Base-by-base conservation (phyloP, 1,140 invertebrate species). In the Eufriesea mexicana region DNA sequence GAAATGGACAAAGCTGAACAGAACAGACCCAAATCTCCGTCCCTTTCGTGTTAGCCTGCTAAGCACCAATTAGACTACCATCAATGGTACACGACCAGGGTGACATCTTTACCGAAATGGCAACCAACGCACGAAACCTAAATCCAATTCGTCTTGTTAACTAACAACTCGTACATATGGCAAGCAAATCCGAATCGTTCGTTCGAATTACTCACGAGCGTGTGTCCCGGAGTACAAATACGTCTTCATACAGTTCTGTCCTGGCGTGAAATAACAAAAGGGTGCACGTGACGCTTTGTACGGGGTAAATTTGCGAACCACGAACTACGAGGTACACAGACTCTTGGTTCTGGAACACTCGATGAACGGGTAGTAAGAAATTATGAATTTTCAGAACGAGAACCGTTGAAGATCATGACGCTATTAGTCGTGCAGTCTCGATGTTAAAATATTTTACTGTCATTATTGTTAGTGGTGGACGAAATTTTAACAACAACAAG, bases 261-360 rank as follows among this genome's bases (percentile, higher is more conserved):
- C 10, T 35, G 42, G 18, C n/a, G 55, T 9, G 28, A 23, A 81
- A 49, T 18, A 62, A 68, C 67, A 35, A 68, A 85, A 85, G 59
- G 59, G 76, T 54, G 16, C 16, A 25, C 54, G 42, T 28, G 28
- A n/a, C 47, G 59, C 42, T 75, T 81, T 14, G 28, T 16, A 57
- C 16, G 35, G 51, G 25, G 12, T 16, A 45, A 51, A 57, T 51
- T 66, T 25, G 68, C 51, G 70, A 85, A 49, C 68, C 47, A 0
- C 20, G 42, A 20, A 2, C 18, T 64, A 64, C 28, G 1, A 28
- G 25, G 0, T 18, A 55, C 20, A 2, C 49, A 35, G 35, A 4
- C 4, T 35, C 35, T 35, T 35, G 35, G 1, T 35, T 35, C 35
- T 35, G 35, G 35, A 4, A 35, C 35, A 35, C 35, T 35, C 4